Evolutionary conservation across 2,797 vertebrate genomes (phyloP), one percentile per base, ranked within the genome.

Genomic region (Xenentodon cancila): DNA sequence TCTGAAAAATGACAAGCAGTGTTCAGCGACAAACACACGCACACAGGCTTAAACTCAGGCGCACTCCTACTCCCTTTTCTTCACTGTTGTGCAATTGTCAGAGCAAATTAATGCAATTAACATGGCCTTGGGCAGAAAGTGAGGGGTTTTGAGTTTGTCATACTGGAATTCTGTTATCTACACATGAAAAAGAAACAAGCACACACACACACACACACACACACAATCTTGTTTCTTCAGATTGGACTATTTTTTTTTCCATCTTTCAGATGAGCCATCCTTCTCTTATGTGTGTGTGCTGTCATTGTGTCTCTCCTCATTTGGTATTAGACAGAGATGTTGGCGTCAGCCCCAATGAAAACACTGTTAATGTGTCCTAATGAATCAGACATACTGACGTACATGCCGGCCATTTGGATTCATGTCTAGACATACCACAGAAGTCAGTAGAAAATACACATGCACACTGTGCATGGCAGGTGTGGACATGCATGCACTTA

Each of bases 121-220:
- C 88, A 88, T 86, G 84, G 89, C 93, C 91, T 78, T 81, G 87
- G 91, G 93, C 89, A 71, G 80, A 88, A 77, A 91, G 86, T 73
- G 69, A 88, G 73, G 69, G 78, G 76, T 89, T 91, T 89, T 86
- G 84, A 91, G 91, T 93, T 92, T 93, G 92, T 93, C 93, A 92
- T 87, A 87, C 86, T 80, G 88, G 84, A 92, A 93, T 92, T 88
- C 90, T 92, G 91, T 94, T 93, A 93, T 94, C 91, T 83, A 25
- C 58, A 89, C 87, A 89, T 90, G 82, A 89, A 91, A 89, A 88
- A 64, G 49, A 49, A 67, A 64, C 68, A 70, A 64, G 43, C 17
- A 3, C 3, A 27, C 3, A 27, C 3, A 56, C 20, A 75, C 50
- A 46, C 40, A 84, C 51, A 75, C 75, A 77, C 54, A 32, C 55